Evolutionary conservation across 2,797 vertebrate genomes (phyloP), one percentile per base, ranked within the genome.

Genomic region (Karalla daura): DNA sequence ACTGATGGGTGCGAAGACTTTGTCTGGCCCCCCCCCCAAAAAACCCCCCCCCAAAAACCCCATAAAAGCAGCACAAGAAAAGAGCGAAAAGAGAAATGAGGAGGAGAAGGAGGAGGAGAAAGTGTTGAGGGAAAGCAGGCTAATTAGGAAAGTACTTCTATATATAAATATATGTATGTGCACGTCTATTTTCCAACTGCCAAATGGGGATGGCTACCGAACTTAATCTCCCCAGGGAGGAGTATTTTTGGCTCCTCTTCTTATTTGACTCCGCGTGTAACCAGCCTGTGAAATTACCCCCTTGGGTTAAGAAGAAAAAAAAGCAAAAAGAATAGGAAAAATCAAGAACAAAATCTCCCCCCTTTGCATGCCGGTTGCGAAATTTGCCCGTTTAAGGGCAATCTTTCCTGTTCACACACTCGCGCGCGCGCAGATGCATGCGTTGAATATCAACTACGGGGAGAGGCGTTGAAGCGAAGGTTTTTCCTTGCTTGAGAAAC

Each of bases 1-100:
- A 70, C 50, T 82, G 82, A 89, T 78, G 76, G 74, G 76, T 85
- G 89, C 78, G 78, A 88, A 51, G 50, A 77, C 69, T 77, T 50
- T 74, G 62, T 78, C 71, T 86, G n/a, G n/a, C n/a, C n/a, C n/a
- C n/a, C n/a, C n/a, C n/a, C n/a, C n/a, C n/a, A n/a, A n/a, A n/a
- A n/a, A n/a, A n/a, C n/a, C n/a, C n/a, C n/a, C n/a, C n/a, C n/a
- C n/a, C n/a, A n/a, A 33, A 12, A 4, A 33, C 32, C 32, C 9
- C 9, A 13, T 13, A 33, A 13, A 12, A 8, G 9, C 9, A 33
- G 30, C 43, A 18, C 62, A 51, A 32, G 10, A 40, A 53, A 61
- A 63, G 40, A 56, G 27, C 27, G 24, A 35, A 35, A 8, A 27
- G 45, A 58, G 5, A 36, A 21, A 63, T 2, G 21, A 23, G 18